phyloP scores from a whole-genome alignment of 2,113 vertebrate species.

The Emydocephalus ijimae region DNA sequence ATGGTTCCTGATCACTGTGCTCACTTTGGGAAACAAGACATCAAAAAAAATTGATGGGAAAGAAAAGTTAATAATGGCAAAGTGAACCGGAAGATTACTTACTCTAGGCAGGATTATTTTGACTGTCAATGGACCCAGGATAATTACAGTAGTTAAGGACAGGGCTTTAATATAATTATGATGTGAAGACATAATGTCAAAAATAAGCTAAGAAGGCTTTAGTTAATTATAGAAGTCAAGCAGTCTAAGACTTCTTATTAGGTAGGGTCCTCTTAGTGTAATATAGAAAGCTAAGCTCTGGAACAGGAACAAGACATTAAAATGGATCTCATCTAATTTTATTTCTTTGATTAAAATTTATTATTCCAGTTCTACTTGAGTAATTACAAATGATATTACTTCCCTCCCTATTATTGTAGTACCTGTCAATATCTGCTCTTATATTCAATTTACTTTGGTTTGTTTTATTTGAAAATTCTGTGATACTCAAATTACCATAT shows the following conservation, averaged over 20 bases:
- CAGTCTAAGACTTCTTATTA: not conserved
- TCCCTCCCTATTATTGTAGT: not conserved
- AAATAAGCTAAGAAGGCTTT: not conserved
- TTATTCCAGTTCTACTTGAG: not conserved
- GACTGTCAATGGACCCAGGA: not conserved
- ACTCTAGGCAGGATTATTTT: not conserved
- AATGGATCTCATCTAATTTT: not conserved
- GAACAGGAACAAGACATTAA: not conserved
- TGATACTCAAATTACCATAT: not conserved
- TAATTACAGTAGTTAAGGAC: not conserved
- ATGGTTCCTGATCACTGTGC: not conserved
- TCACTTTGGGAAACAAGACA: not conserved
- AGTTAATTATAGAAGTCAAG: not conserved
- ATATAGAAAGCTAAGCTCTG: not conserved
- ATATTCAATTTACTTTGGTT: not conserved
- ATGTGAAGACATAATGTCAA: not conserved
- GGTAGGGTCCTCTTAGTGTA: not conserved
- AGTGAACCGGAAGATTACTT: not conserved
- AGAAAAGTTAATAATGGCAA: not conserved
- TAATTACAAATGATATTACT: not conserved
- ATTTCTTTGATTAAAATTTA: not conserved
- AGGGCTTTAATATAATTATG: not conserved
- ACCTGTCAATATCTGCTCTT: not conserved
- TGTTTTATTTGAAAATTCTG: not conserved
- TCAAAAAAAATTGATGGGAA: too few species aligned